Evolutionary conservation across 2,888 invertebrate genomes (phyloP).

Genomic region (Callyntrura guangdongensis): DNA sequence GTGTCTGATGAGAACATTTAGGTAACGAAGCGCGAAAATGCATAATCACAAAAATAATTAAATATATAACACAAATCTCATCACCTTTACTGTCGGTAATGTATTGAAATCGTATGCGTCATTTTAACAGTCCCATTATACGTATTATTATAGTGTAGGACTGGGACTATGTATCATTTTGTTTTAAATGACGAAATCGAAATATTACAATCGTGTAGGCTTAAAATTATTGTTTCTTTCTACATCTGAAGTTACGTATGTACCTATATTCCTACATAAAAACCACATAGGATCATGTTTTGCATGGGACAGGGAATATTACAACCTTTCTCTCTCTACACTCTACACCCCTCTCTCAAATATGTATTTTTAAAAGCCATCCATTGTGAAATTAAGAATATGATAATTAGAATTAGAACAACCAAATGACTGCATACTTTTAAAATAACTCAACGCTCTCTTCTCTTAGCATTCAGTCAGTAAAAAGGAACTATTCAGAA

Average conservation of each 20-base stretch:
- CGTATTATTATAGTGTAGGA: too few species aligned
- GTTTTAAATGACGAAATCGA: background rate
- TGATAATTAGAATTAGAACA: slow-evolving; percentile 32
- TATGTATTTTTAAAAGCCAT: slow-evolving; percentile 6
- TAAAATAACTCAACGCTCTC: slow-evolving; percentile 32
- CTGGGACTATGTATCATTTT: background rate
- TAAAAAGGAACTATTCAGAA: background rate
- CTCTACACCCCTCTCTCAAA: background rate
- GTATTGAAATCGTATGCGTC: background rate
- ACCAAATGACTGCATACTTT: background rate
- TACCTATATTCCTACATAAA: background rate
- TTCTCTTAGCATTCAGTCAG: background rate
- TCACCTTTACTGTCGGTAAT: background rate
- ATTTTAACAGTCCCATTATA: background rate
- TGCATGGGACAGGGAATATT: background rate
- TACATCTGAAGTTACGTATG: background rate
- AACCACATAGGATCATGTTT: slow-evolving; percentile 8
- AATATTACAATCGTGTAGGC: background rate
- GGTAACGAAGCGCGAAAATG: slow-evolving; percentile 19
- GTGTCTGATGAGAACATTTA: slow-evolving; percentile 10
- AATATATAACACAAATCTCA: background rate
- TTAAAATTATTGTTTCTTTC: background rate
- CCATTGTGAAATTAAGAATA: slow-evolving; percentile 45
- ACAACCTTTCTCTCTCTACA: background rate
- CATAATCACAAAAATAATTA: background rate